Base-by-base conservation (phyloP, 2,797 vertebrate species). In the Gymnothorax javanicus region DNA sequence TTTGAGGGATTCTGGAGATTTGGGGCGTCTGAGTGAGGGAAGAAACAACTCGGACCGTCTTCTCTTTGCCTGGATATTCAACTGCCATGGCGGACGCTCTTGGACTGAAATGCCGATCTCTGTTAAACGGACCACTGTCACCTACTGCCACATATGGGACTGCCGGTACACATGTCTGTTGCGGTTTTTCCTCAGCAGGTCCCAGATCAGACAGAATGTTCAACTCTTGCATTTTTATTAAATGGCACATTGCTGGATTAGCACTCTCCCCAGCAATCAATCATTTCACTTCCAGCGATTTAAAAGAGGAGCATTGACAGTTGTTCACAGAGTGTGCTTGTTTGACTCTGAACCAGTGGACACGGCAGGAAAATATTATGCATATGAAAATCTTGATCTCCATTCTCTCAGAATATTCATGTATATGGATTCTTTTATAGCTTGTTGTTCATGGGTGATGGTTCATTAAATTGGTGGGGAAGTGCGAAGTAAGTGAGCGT, bases 71-170 rank as follows among this genome's bases (percentile, higher is more conserved):
- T 79, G 75, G 75, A 79, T 79, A 79, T 43, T 43, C 33, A 43
- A 43, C 43, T 79, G 75, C 50, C 43, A 79, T 79, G 75, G 75
- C 5, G 52, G 50, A 79, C 8, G 75, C 43, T 56, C 75, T 79
- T 79, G 73, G 73, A 75, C 73, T 75, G 75, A 79, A 79, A 79
- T 52, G 17, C 75, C 75, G 50, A 56, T 79, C 50, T 20, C 17
- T 20, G 20, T 11, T 20, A 23, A 79, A 20, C 8, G 75, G 50
- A 79, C 75, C 50, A 20, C 75, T 79, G 75, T 54, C 75, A 79
- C 52, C 75, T 79, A 79, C 75, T 79, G 75, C 75, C 43, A 79
- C 75, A 79, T 0, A 23, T 54, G 75, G 43, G 43, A 79, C 75
- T 79, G 50, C 75, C 52, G 23, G 50, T 79, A 20, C 56, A 56